phyloP scores from a whole-genome alignment of 2,113 vertebrate species.

The Recurvirostra avosetta region DNA sequence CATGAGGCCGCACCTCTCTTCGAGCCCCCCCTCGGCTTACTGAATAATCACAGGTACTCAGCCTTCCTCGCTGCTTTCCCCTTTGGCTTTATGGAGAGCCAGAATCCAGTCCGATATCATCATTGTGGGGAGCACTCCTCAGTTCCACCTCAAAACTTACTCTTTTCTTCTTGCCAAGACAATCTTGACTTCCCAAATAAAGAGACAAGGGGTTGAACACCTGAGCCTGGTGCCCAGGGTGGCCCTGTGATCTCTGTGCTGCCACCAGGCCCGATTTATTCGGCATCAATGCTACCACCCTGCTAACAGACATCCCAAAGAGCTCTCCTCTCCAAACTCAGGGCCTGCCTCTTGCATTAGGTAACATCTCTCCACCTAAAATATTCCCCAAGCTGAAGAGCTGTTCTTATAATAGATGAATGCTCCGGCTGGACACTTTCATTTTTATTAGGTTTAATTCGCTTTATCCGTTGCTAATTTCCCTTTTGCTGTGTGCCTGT shows the following conservation, averaged over 20 bases:
- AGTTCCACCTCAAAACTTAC: neutral
- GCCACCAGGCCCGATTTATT: neutral
- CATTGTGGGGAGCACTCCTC: neutral
- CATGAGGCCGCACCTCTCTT: neutral
- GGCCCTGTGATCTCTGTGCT: neutral
- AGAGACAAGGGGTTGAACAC: rapidly evolving
- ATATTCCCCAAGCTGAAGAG: neutral
- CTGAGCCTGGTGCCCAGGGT: neutral
- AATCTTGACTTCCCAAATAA: neutral
- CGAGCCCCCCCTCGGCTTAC: neutral
- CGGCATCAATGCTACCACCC: neutral
- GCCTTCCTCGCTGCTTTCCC: neutral
- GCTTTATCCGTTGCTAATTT: conserved; percentile 36
- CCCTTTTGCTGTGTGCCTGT: neutral
- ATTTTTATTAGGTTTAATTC: conserved; percentile 33
- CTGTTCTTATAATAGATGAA: neutral
- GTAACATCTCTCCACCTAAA: neutral
- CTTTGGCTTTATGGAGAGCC: neutral
- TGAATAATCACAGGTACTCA: neutral
- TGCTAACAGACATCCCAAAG: neutral
- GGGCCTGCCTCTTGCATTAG: neutral
- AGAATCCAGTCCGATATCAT: neutral
- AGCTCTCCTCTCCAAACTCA: neutral
- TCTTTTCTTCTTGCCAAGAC: neutral
- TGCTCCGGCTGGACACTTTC: neutral